Evolutionary conservation across 2,113 vertebrate genomes (phyloP).

Genomic region (Proteles cristata): DNA sequence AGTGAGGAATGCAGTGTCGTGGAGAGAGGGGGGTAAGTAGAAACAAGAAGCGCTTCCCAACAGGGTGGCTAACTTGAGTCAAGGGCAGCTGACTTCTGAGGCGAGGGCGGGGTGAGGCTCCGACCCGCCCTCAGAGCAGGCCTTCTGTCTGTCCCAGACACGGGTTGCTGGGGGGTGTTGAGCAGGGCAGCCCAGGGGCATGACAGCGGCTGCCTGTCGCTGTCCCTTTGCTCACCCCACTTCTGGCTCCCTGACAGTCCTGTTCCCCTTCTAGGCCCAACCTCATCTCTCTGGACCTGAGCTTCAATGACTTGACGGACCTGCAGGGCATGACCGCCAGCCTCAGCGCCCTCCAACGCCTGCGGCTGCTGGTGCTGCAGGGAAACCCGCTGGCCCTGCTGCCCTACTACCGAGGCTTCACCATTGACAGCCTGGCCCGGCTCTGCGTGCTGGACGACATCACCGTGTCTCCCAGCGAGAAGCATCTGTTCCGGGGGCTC

Average conservation of each 20-base stretch:
- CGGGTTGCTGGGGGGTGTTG: background rate
- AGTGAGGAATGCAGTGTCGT: background rate
- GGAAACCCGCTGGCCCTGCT: slow-evolving; percentile 91
- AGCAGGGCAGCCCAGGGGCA: accelerated
- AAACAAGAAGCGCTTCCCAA: background rate
- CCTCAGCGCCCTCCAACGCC: slow-evolving; percentile 83
- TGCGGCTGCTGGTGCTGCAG: slow-evolving; percentile 88
- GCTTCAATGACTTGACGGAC: slow-evolving; percentile 89
- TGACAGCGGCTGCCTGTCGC: background rate
- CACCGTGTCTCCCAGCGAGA: slow-evolving; percentile 85
- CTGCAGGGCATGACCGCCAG: slow-evolving; percentile 83
- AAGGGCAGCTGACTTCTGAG: background rate
- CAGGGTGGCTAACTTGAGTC: too few relatives aligned
- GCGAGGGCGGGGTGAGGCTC: background rate
- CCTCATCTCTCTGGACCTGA: slow-evolving; percentile 93
- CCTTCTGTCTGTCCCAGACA: background rate
- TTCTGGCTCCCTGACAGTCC: accelerated
- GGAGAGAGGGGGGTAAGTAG: accelerated
- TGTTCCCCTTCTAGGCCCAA: slow-evolving; percentile 86
- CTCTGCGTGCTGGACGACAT: slow-evolving; percentile 88
- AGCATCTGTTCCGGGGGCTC: slow-evolving; percentile 84
- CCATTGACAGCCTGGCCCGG: slow-evolving; percentile 87
- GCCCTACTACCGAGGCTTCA: slow-evolving; percentile 89
- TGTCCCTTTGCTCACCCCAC: too few relatives aligned
- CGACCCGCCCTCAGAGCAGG: background rate